A percentile compares a stretch with the other conserved stretches of the same genome.
Evolutionary conservation across 64 coral and sea anemone species (phyloP).

Genomic region (Stichodactyla helianthus): DNA sequence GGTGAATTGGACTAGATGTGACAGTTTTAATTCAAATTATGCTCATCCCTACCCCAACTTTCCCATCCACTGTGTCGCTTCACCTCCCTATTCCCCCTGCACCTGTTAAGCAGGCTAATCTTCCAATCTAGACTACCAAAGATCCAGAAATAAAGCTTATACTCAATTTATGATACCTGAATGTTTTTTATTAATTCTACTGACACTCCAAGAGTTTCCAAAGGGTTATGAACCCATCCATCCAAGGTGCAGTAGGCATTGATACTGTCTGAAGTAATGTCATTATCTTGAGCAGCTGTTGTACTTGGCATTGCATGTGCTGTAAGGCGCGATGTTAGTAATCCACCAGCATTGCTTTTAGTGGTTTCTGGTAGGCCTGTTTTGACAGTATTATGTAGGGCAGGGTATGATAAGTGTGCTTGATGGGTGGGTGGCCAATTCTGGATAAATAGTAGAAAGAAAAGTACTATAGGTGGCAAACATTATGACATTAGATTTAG

Average conservation of each 20-base stretch:
- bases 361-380: background rate
- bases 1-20: too few relatives aligned
- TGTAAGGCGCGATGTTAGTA: background rate
- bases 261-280: background rate
- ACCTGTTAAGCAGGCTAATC: too few relatives aligned
- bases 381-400: too few relatives aligned
- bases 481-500: too few relatives aligned
- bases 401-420: constrained; percentile 34
- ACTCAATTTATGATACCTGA: background rate
- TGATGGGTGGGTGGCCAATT: constrained; percentile 39
- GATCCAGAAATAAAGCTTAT: background rate
- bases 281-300: background rate
- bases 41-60: too few relatives aligned
- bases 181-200: constrained; percentile 6
- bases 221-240: constrained; percentile 29
- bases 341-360: background rate
- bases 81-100: too few relatives aligned
- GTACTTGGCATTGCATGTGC: constrained; percentile 2
- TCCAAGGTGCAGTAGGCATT: background rate
- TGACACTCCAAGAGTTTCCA: constrained; percentile 41
- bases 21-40: too few relatives aligned
- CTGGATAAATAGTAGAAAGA: background rate
- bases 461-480: background rate
- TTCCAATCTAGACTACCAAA: too few relatives aligned
- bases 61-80: too few relatives aligned